These are phyloP conservation scores for Puma concolor DNA, from an alignment of 2,113 vertebrate species.

Conservation along the genomic window DNA sequence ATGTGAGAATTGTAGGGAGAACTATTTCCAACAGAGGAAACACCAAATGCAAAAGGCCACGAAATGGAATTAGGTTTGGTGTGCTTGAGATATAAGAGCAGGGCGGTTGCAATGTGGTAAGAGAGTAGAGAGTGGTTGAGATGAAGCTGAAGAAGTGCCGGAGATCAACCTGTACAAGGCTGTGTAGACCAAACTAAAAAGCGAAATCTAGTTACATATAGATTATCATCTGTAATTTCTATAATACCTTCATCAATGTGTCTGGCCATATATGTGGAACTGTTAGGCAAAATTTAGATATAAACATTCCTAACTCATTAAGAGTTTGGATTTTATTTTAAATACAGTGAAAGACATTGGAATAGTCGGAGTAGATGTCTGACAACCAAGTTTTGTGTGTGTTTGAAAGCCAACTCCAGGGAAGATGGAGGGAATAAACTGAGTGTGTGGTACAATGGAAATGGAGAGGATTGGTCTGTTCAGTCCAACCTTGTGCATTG, in stretches of 20 bases:
- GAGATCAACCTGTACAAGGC: not conserved
- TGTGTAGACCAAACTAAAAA: no score
- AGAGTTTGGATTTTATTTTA: not conserved
- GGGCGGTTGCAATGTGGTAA: not conserved
- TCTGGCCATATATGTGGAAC: no score
- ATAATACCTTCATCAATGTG: not conserved
- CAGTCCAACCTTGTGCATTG: not conserved
- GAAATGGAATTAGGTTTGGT: not conserved
- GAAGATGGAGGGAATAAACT: not conserved
- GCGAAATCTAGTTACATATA: not conserved
- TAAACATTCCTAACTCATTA: not conserved
- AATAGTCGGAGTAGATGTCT: not conserved
- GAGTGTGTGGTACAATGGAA: not conserved
- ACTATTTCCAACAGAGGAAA: not conserved
- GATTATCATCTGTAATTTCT: not conserved
- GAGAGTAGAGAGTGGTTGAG: not conserved
- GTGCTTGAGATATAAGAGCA: not conserved
- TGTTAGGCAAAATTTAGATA: not conserved
- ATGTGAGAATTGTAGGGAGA: not conserved
- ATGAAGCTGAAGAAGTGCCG: not conserved
- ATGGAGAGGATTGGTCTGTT: not conserved
- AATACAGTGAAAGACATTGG: not conserved
- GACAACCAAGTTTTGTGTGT: not conserved
- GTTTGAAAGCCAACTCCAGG: not conserved
- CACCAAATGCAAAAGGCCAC: not conserved